phyloP scores from a whole-genome alignment of 2,113 vertebrate genomes.

The Neolamprologus falcicula region DNA sequence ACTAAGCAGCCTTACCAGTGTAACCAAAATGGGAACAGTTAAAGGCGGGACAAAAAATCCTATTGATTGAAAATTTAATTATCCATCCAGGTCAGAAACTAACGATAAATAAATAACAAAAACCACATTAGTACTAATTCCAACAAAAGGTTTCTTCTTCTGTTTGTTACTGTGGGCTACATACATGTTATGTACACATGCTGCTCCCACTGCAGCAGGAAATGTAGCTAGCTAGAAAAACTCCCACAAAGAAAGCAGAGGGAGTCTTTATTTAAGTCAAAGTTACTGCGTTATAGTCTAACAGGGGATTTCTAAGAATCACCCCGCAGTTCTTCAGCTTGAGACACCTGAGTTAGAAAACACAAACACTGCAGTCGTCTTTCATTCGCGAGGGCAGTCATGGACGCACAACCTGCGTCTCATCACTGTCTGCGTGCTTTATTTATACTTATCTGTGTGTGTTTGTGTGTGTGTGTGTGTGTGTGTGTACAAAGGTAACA shows the following conservation, averaged over 20 bases:
- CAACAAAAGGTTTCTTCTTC: neutral
- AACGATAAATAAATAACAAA: neutral
- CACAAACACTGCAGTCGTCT: too few species aligned
- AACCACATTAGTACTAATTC: neutral
- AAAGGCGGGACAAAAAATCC: accelerated
- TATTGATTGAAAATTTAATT: accelerated
- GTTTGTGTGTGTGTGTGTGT: too few species aligned
- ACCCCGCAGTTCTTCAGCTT: too few species aligned
- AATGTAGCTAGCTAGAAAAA: neutral
- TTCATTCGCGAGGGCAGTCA: too few species aligned
- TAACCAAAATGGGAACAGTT: neutral
- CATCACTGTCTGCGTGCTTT: too few species aligned
- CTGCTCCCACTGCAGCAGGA: neutral
- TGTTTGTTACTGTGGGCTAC: neutral
- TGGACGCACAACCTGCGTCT: too few species aligned
- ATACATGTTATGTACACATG: neutral
- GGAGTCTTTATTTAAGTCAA: conserved; percentile 1
- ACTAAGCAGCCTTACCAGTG: neutral
- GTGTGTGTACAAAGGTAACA: too few species aligned
- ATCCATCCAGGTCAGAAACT: neutral
- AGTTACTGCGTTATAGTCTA: neutral
- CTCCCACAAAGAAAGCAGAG: neutral
- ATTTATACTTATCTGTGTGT: too few species aligned
- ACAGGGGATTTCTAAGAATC: too few species aligned
- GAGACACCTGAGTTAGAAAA: too few species aligned